phyloP scores from a whole-genome alignment of 2,113 vertebrate genomes.

The Dolichallabes microphthalmus region DNA sequence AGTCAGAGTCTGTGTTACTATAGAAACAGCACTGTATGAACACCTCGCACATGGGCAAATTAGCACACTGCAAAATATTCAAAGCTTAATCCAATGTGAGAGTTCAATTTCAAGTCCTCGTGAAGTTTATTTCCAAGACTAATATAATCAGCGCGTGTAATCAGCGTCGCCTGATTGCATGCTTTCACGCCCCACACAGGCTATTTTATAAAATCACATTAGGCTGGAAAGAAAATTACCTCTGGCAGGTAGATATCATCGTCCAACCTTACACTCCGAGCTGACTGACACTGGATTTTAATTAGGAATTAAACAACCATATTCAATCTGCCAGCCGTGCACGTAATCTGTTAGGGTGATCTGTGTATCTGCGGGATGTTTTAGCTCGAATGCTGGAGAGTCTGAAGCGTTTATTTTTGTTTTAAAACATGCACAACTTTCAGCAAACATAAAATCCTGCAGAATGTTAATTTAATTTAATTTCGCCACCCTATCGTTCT shows the following conservation, averaged over 20 bases:
- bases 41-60: not conserved
- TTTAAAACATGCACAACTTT: no score
- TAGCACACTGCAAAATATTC: not conserved
- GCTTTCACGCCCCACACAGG: slow-evolving; percentile 5
- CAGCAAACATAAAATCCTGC: no score
- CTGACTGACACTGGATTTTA: slow-evolving; percentile 26
- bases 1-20: not conserved
- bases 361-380: not conserved
- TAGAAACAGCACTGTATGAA: not conserved
- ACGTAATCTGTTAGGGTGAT: not conserved
- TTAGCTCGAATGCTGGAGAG: not conserved
- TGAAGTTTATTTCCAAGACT: slow-evolving; percentile 31
- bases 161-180: slow-evolving; percentile 11
- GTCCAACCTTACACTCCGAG: not conserved
- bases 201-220: slow-evolving; percentile 22
- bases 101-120: slow-evolving; percentile 1
- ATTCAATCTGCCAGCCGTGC: slow-evolving; percentile 12
- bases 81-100: not conserved
- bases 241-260: slow-evolving; percentile 23
- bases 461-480: no score
- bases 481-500: no score
- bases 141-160: slow-evolving; percentile 23
- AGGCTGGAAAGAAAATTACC: slow-evolving; percentile 11
- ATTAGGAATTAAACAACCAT: slow-evolving; percentile 21
- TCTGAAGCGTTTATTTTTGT: not conserved